These are phyloP conservation scores for Pollimyrus isidori DNA, from an alignment of 2,113 vertebrate genomes.

Conservation along the genomic window DNA sequence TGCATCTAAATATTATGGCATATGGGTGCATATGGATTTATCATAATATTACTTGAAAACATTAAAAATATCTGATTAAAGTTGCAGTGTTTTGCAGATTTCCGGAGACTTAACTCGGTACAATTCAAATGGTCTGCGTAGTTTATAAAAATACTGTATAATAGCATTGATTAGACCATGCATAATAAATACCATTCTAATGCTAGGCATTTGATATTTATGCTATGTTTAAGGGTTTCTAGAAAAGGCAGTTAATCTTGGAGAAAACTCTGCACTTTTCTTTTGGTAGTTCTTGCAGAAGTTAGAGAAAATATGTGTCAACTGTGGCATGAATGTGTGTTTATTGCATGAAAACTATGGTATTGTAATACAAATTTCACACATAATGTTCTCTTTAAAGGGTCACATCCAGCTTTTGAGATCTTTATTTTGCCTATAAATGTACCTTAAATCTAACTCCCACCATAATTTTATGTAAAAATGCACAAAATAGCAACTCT, in stretches of 20 bases:
- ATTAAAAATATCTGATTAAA: background rate
- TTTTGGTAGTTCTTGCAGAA: background rate
- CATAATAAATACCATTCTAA: background rate
- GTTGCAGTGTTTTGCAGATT: background rate
- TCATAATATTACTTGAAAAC: background rate
- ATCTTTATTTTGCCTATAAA: background rate
- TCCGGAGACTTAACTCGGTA: background rate
- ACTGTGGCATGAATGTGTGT: background rate
- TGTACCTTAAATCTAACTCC: background rate
- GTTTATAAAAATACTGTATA: background rate
- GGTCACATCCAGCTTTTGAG: background rate
- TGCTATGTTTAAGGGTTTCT: background rate
- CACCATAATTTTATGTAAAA: background rate
- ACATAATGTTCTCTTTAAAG: background rate
- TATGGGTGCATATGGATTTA: background rate
- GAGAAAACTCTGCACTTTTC: background rate
- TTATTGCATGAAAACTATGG: background rate
- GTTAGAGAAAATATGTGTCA: background rate
- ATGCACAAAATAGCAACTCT: background rate
- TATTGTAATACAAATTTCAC: background rate
- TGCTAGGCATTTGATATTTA: background rate
- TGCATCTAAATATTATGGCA: background rate
- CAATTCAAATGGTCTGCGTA: background rate
- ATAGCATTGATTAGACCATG: background rate
- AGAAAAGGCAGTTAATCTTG: background rate